Base-by-base conservation (phyloP, 2,797 vertebrate species). In the Jordanella pulchra region DNA sequence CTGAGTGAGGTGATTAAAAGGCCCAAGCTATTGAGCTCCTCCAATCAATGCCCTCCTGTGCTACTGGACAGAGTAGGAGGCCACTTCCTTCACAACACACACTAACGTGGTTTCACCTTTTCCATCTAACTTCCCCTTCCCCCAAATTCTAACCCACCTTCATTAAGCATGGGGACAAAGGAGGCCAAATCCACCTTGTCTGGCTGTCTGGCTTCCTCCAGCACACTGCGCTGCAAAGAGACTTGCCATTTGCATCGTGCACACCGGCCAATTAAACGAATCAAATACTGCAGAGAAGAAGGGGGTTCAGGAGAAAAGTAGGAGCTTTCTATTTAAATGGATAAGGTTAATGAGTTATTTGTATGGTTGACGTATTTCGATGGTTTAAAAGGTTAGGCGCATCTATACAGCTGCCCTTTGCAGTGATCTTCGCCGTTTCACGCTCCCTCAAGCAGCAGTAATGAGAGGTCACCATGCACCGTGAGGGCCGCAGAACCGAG, bases 341-440 rank as follows among this genome's bases (percentile, higher is more conserved):
- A 94, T 94, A 94, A 95, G 94, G 93, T 95, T 95, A 95, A 95
- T 94, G 94, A 95, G 93, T 95, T 95, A 95, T 95, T 95, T 95
- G 93, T 94, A 94, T 94, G 93, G 94, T 91, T 93, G 93, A 94
- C 85, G 89, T 93, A 93, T 93, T 93, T 86, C 75, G 77, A 80
- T 87, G 86, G 92, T 93, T 91, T 90, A 87, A 95, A 95, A 95
- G 94, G 94, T 95, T 94, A 94, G 91, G 83, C 72, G 81, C 90
- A 91, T 93, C 91, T 91, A 89, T 92, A 85, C 91, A 76, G 89
- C 87, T 93, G 93, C 93, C 93, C 93, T 95, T 94, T 94, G 92
- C 92, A 92, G 87, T 90, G 83, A 91, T 92, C 87, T 89, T 83
- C 87, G 87, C 81, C 42, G 89, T 91, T 93, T 89, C 90, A 93